Conservation (phyloP, 23 tunicate genomes). For the Styela clava region DNA sequence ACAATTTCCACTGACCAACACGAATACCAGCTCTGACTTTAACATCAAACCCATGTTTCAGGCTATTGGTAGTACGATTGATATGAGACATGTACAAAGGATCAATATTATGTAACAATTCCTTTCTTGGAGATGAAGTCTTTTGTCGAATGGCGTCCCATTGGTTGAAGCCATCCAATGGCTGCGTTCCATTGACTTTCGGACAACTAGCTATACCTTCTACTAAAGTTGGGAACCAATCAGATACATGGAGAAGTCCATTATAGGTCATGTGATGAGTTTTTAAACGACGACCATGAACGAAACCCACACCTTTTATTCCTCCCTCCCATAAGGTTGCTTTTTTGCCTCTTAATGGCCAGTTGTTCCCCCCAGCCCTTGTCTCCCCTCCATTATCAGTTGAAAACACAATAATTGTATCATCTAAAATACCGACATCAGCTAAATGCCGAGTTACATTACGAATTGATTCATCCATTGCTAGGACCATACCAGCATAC, state of each 20-base stretch:
- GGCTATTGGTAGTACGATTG: background rate
- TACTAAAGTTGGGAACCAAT: conserved; percentile 91
- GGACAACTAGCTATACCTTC: conserved; percentile 58
- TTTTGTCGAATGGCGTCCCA: conserved; percentile 55
- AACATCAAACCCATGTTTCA: conserved; percentile 58
- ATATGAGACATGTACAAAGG: conserved; percentile 32
- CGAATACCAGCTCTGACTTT: conserved; percentile 70
- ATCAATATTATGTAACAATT: conserved; percentile 78
- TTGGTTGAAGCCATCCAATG: conserved; percentile 70
- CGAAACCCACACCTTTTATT: conserved; percentile 76
- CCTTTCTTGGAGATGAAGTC: conserved; percentile 38
- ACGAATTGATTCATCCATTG: conserved; percentile 78
- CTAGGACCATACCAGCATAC: conserved; percentile 92
- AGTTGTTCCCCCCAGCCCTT: conserved; percentile 76
- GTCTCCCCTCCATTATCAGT: conserved; percentile 93
- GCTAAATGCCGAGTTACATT: conserved; percentile 69
- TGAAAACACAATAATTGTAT: conserved; percentile 75
- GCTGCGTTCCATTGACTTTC: conserved; percentile 35
- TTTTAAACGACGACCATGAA: conserved; percentile 52
- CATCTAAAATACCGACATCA: conserved; percentile 48
- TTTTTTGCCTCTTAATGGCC: conserved; percentile 79
- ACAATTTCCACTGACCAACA: conserved; percentile 70
- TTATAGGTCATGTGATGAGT: conserved; percentile 27
- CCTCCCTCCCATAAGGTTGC: conserved; percentile 93
- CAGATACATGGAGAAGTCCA: conserved; percentile 82